A percentile compares a stretch with the other conserved stretches of the same genome.
Conservation (phyloP, 2,113 vertebrate genomes). For the Plecturocebus donacophilus region DNA sequence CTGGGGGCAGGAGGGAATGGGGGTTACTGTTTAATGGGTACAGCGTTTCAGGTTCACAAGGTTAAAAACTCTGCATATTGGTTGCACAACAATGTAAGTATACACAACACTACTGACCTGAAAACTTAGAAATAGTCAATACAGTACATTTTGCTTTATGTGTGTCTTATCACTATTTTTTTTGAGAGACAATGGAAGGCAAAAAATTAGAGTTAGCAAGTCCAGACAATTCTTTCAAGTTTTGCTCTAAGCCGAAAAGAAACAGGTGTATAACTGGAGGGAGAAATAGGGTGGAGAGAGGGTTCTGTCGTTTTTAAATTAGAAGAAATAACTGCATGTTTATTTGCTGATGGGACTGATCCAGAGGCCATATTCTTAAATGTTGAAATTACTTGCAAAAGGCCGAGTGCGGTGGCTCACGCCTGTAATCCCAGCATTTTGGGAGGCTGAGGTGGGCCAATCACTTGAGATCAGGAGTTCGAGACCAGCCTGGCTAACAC, state of each 20-base stretch:
- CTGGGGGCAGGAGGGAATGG: background rate
- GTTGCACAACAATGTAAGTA: background rate
- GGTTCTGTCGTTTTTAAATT: background rate
- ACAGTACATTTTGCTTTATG: background rate
- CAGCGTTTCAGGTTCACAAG: background rate
- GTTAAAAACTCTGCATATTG: background rate
- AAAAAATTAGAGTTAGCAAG: background rate
- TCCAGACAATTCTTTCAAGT: constrained; percentile 13
- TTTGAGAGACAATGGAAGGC: background rate
- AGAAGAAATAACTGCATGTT: background rate
- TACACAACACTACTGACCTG: background rate
- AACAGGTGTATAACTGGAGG: background rate
- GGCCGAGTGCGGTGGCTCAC: no score
- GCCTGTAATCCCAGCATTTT: no score
- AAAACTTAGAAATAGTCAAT: background rate
- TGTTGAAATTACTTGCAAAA: constrained; percentile 22
- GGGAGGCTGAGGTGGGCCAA: no score
- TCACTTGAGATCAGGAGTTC: no score
- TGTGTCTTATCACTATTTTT: background rate
- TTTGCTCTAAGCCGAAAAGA: constrained; percentile 16
- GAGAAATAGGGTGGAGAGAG: background rate
- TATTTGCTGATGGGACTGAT: background rate
- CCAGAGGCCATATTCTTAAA: background rate
- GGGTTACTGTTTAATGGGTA: background rate
- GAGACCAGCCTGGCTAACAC: no score